phyloP scores from a whole-genome alignment of 2,113 vertebrate species.

The Eolophus roseicapilla region DNA sequence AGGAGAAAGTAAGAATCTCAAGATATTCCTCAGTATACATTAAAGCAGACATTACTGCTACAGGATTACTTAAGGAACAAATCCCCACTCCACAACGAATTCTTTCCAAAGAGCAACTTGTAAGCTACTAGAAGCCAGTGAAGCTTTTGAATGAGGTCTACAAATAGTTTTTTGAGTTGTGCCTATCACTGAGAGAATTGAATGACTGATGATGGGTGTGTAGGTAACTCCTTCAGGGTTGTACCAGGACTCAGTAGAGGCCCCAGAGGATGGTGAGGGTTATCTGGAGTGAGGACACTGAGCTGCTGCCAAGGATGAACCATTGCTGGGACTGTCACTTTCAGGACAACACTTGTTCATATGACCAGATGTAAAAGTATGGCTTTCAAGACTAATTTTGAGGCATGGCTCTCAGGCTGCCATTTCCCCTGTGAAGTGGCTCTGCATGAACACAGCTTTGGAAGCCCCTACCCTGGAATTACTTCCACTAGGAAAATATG shows the following conservation, averaged over 20 bases:
- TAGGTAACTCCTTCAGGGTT: neutral
- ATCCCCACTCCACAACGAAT: neutral
- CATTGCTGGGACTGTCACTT: neutral
- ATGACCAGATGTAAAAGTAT: neutral
- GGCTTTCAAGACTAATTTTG: neutral
- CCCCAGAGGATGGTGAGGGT: rapidly evolving
- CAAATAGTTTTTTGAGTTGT: neutral
- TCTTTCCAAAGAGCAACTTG: neutral
- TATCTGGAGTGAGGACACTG: neutral
- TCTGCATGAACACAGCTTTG: neutral
- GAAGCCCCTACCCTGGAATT: neutral
- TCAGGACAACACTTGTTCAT: neutral
- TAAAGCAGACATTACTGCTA: neutral
- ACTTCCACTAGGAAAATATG: neutral
- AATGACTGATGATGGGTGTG: neutral
- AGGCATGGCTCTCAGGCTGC: neutral
- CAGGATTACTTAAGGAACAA: neutral
- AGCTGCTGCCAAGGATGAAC: neutral
- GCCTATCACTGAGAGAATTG: neutral
- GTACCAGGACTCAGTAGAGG: neutral
- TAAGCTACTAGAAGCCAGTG: neutral
- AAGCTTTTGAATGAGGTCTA: neutral
- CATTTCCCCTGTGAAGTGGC: neutral
- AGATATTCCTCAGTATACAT: neutral
- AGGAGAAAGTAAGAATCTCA: neutral